Conservation (phyloP, 2,888 invertebrate species). For the Salpingus planirostris region DNA sequence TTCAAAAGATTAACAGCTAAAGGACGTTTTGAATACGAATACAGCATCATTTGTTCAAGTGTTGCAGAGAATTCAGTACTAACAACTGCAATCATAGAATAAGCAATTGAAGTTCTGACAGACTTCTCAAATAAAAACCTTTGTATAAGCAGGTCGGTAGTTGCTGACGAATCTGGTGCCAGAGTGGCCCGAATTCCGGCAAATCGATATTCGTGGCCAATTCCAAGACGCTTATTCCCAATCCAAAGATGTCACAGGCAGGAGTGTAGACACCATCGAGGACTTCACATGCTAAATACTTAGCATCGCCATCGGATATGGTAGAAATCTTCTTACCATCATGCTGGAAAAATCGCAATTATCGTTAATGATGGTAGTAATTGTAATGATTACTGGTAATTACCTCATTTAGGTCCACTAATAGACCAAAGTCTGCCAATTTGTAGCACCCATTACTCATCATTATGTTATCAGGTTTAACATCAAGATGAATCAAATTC, state of each 20-base stretch:
- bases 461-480: conserved; percentile 70
- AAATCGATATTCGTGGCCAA: conserved; percentile 60
- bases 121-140: no score
- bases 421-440: conserved; percentile 66
- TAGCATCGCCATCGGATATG: conserved; percentile 63
- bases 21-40: conserved; percentile 19
- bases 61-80: conserved; percentile 9
- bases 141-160: conserved; percentile 21
- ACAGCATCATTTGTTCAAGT: conserved; percentile 22
- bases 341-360: no score
- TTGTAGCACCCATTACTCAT: conserved; percentile 59
- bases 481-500: conserved; percentile 63
- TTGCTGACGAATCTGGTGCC: conserved; percentile 45
- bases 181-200: conserved; percentile 57
- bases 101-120: conserved; percentile 1
- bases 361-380: no score
- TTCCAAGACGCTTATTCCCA: conserved; percentile 66
- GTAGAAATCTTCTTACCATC: conserved; percentile 33
- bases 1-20: conserved; percentile 21
- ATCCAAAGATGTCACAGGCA: conserved; percentile 65
- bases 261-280: conserved; percentile 53
- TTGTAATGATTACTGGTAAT: no score
- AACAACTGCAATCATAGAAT: conserved; percentile 4
- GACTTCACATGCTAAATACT: conserved; percentile 66
- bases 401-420: conserved; percentile 52